Conservation (phyloP, 2,113 vertebrate genomes). For the Archocentrus centrarchus region DNA sequence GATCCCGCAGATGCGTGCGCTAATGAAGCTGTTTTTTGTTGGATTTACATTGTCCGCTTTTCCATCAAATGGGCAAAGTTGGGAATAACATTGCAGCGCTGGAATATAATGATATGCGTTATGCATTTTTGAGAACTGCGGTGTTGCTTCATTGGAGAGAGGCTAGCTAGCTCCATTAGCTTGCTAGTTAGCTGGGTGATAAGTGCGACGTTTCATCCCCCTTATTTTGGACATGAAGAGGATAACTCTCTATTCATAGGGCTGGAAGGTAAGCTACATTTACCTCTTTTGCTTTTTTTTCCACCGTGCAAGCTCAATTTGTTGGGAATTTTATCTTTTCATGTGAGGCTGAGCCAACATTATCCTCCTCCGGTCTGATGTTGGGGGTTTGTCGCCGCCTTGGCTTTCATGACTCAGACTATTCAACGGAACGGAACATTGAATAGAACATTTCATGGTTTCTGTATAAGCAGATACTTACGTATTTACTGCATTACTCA, state of each 20-base stretch:
- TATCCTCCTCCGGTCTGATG: constrained; percentile 63
- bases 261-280: constrained; percentile 77
- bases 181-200: constrained; percentile 74
- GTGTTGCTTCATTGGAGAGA: constrained; percentile 77
- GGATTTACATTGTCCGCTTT: constrained; percentile 68
- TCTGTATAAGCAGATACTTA: not conserved
- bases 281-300: not conserved
- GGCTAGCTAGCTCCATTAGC: constrained; percentile 78
- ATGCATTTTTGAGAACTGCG: constrained; percentile 76
- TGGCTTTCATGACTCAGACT: constrained; percentile 74
- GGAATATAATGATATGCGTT: constrained; percentile 72
- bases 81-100: constrained; percentile 73
- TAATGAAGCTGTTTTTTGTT: constrained; percentile 58
- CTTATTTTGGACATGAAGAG: constrained; percentile 84
- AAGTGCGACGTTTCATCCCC: constrained; percentile 78
- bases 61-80: constrained; percentile 78
- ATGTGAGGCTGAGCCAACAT: constrained; percentile 44
- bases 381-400: constrained; percentile 73
- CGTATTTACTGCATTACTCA: not conserved
- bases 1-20: constrained; percentile 70
- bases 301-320: not conserved
- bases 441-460: not conserved
- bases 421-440: constrained; percentile 62
- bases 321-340: constrained; percentile 16
- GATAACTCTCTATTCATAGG: constrained; percentile 82